Conservation (phyloP, 2,888 invertebrate species). For the Acrocera orbiculus region DNA sequence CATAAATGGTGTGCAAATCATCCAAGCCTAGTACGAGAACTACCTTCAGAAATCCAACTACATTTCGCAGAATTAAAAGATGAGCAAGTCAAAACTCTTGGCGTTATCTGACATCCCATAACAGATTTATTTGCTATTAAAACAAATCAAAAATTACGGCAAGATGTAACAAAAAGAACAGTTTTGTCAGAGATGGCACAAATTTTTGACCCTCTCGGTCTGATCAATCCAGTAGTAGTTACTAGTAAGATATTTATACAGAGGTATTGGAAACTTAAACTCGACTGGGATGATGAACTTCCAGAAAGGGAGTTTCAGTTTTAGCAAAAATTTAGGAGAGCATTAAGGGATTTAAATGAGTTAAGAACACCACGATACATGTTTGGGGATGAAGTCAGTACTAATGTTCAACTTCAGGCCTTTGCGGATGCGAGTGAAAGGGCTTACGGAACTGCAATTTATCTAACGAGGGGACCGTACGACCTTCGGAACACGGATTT, state of each 20-base stretch:
- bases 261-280: background rate
- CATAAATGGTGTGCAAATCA: background rate
- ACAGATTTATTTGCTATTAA: background rate
- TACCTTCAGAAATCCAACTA: background rate
- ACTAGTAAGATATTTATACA: conserved; percentile 1
- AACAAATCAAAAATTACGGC: conserved; percentile 18
- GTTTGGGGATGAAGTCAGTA: no score
- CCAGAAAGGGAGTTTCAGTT: background rate
- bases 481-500: no score
- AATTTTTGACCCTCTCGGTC: conserved; percentile 1
- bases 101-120: background rate
- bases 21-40: background rate
- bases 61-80: background rate
- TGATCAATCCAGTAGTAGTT: background rate
- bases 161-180: conserved; percentile 4
- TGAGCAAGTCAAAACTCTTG: background rate
- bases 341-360: background rate
- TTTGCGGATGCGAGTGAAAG: conserved; percentile 5
- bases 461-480: no score
- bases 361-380: background rate
- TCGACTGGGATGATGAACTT: background rate
- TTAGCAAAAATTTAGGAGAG: background rate
- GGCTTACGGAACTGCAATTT: conserved; percentile 4
- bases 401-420: no score
- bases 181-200: conserved; percentile 1